Percentiles rank a stretch among this genome's conserved stretches.
Evolutionary conservation across 2,797 vertebrate species (phyloP).

Genomic region (Oophaga sylvatica): DNA sequence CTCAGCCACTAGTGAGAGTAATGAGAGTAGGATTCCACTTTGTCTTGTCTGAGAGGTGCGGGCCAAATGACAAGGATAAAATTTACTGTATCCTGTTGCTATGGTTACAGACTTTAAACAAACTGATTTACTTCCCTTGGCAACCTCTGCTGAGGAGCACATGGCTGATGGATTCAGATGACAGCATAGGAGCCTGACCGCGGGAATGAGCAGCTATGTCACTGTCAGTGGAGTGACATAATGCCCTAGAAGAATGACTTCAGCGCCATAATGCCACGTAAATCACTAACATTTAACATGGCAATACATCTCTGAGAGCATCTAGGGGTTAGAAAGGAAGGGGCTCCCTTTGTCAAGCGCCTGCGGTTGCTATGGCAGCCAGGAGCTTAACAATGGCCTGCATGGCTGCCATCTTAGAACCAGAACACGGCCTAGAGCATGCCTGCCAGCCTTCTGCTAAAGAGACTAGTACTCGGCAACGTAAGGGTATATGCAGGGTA

Average conservation of each 20-base stretch:
- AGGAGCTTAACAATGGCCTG: too few relatives aligned
- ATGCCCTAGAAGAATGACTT: neutral
- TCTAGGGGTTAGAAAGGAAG: too few relatives aligned
- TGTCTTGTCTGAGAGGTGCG: constrained; percentile 5
- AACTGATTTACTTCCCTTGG: constrained; percentile 36
- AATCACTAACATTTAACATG: too few relatives aligned
- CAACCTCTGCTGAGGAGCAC: constrained; percentile 12
- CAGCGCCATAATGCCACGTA: neutral
- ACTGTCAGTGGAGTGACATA: neutral
- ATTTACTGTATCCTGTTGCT: neutral
- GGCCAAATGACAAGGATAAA: neutral
- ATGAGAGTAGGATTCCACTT: neutral
- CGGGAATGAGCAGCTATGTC: neutral
- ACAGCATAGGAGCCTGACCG: constrained; percentile 26
- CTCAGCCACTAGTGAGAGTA: neutral
- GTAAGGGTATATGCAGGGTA: too few relatives aligned
- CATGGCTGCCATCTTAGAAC: too few relatives aligned
- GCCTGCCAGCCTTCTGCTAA: too few relatives aligned
- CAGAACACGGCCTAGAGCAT: too few relatives aligned
- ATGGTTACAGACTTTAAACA: constrained; percentile 48
- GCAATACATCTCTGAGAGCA: too few relatives aligned
- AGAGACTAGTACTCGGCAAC: too few relatives aligned
- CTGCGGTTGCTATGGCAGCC: too few relatives aligned
- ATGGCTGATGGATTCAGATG: neutral
- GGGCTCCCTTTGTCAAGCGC: too few relatives aligned